phyloP scores from a whole-genome alignment of 1,140 invertebrate species.

The Sycobia sp. region DNA sequence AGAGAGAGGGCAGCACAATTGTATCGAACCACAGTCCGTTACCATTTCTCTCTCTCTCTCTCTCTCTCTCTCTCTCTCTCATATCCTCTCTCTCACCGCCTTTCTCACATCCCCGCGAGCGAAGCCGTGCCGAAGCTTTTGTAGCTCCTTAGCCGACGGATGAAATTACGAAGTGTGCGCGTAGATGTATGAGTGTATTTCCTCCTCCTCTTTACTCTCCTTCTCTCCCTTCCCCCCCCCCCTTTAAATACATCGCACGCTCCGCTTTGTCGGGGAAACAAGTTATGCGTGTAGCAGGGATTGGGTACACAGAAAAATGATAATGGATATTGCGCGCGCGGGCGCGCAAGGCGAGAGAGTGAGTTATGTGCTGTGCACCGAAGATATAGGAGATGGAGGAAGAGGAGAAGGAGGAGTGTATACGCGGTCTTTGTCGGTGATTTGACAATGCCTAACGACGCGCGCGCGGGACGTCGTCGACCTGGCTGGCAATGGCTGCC shows the following conservation, averaged over 20 bases:
- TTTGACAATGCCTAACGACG: neutral
- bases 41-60: neutral
- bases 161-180: slow-evolving; percentile 20
- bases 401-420: too few relatives aligned
- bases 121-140: slow-evolving; percentile 10
- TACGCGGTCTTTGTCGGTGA: neutral
- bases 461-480: too few relatives aligned
- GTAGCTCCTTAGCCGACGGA: slow-evolving; percentile 28
- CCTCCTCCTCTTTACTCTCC: neutral
- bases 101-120: too few relatives aligned
- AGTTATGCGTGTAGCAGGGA: neutral
- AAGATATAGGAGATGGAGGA: neutral
- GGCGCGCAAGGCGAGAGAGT: too few relatives aligned
- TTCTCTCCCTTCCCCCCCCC: neutral
- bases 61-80: slow-evolving; percentile 1
- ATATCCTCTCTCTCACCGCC: neutral
- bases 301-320: slow-evolving; percentile 14
- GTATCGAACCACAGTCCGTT: neutral
- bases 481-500: too few relatives aligned
- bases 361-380: neutral
- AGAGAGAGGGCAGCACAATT: slow-evolving; percentile 1
- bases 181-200: too few relatives aligned
- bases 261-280: slow-evolving; percentile 17
- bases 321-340: slow-evolving; percentile 27
- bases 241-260: slow-evolving; percentile 7